phyloP scores from a whole-genome alignment of 2,113 vertebrate genomes.

The Dicentrarchus labrax region DNA sequence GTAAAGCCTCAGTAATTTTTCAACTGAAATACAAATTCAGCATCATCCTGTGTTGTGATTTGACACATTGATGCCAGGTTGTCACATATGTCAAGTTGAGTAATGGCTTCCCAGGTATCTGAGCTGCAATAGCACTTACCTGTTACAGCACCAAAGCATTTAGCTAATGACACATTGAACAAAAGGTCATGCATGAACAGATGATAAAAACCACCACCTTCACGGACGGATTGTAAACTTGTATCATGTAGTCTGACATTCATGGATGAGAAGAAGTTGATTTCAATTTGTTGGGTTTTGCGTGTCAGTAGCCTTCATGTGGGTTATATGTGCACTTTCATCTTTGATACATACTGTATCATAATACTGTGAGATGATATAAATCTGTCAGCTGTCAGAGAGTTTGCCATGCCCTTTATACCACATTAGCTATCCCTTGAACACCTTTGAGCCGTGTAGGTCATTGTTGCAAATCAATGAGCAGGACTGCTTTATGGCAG shows the following conservation, averaged over 20 bases:
- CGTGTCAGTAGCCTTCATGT: background rate
- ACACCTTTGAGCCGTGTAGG: background rate
- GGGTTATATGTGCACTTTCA: background rate
- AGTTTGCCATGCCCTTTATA: background rate
- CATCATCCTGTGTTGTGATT: conserved; percentile 1
- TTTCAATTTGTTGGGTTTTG: background rate
- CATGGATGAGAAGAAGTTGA: background rate
- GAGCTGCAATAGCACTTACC: conserved; percentile 23
- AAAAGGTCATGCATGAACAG: conserved; percentile 28
- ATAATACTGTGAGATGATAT: background rate
- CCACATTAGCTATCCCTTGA: background rate
- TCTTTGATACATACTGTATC: background rate
- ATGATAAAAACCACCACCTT: conserved; percentile 9
- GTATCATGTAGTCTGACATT: background rate
- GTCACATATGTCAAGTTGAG: conserved; percentile 16
- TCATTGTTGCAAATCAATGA: background rate
- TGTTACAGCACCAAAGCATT: conserved; percentile 22
- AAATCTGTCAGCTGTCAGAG: background rate
- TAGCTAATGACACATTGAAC: conserved; percentile 34
- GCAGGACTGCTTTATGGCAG: background rate
- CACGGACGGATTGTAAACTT: conserved; percentile 5
- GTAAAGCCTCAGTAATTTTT: background rate
- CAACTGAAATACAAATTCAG: conserved; percentile 20
- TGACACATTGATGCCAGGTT: background rate
- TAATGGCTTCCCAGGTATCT: conserved; percentile 12